Evolutionary conservation across 2,113 vertebrate species (phyloP).

Genomic region (Smithornis capensis): DNA sequence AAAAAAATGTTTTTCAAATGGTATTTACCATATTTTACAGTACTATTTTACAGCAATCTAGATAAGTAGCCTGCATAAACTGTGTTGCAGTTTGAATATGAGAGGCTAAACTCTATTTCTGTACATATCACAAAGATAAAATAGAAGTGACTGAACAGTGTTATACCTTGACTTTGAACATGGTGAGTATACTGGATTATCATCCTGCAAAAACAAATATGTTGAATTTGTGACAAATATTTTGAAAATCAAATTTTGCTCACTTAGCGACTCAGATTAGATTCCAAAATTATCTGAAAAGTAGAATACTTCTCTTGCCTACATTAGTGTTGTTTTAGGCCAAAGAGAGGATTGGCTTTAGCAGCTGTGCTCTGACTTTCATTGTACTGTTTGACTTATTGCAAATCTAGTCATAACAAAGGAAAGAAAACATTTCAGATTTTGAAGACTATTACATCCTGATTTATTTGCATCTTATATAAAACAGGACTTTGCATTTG

Average conservation of each 20-base stretch:
- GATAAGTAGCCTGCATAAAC: background rate
- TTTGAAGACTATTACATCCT: background rate
- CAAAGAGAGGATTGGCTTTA: background rate
- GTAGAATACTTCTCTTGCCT: background rate
- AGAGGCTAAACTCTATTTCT: background rate
- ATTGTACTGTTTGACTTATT: slow-evolving; percentile 5
- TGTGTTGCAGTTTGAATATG: background rate
- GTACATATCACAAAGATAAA: background rate
- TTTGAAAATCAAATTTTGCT: slow-evolving; percentile 20
- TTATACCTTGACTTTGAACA: background rate
- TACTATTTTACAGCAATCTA: background rate
- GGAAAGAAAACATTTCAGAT: slow-evolving; percentile 30
- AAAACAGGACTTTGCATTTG: background rate
- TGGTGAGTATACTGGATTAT: background rate
- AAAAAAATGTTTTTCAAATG: background rate
- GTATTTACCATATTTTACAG: background rate
- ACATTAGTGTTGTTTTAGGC: background rate
- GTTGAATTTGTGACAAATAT: background rate
- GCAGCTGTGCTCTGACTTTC: background rate
- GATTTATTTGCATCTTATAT: background rate
- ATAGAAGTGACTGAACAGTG: background rate
- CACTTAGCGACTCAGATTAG: background rate
- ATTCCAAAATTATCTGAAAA: slow-evolving; percentile 18
- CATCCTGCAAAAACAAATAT: background rate
- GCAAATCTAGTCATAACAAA: slow-evolving; percentile 44